phyloP scores from a whole-genome alignment of 2,797 vertebrate species.

The Pantherophis vulpinus region DNA sequence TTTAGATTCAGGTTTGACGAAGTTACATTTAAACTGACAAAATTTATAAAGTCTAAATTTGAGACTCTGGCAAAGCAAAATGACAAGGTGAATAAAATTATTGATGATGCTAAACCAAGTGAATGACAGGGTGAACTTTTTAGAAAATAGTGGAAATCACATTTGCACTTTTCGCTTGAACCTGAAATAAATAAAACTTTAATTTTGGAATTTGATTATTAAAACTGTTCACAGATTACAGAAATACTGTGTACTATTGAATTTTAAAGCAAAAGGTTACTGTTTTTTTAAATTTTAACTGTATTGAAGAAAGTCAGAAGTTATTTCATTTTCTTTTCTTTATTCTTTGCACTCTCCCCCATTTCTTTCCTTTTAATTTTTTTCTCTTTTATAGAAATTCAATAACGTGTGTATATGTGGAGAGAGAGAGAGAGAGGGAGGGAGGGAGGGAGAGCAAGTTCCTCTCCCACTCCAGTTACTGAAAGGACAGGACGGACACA shows the following conservation, averaged over 20 bases:
- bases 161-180: background rate
- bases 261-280: background rate
- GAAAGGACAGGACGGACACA: background rate
- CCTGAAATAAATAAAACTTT: background rate
- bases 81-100: background rate
- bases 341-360: background rate
- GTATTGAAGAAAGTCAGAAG: background rate
- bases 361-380: background rate
- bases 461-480: background rate
- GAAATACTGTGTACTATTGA: background rate
- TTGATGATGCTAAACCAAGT: background rate
- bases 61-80: background rate
- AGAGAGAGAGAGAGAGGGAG: background rate
- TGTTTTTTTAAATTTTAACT: background rate
- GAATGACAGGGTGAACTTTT: background rate
- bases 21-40: background rate
- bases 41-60: background rate
- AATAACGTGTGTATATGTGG: background rate
- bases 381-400: background rate
- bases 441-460: background rate
- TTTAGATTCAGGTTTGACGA: background rate
- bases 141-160: background rate
- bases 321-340: background rate
- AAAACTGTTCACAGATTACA: background rate
- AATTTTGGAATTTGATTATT: background rate